Evolutionary conservation across 2,797 vertebrate genomes (phyloP), one percentile per base, ranked within the genome.

Genomic region (Mormyrus hasselquistii): DNA sequence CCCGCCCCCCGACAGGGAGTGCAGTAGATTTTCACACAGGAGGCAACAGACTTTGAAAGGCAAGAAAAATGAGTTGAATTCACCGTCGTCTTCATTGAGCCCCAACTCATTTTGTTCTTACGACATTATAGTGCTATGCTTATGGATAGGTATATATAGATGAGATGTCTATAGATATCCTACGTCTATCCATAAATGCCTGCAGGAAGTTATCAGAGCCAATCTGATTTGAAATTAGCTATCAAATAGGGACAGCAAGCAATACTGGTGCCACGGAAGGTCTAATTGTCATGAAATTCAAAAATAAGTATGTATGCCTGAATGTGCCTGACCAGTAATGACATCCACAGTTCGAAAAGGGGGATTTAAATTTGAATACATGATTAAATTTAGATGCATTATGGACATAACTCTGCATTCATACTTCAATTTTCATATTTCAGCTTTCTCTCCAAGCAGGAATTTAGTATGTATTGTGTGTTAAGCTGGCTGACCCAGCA

Each of bases 401-500:
- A 29, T 65, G 69, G 10, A 41, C 65, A 38, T 41, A 76, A 76
- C 38, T 79, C 73, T 44, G 14, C 7, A n/a, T 79, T 79, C 16
- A 44, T 79, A n/a, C 38, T 41, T 69, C 55, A 59, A 7, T 59
- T 22, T 59, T 59, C n/a, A 59, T 22, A 59, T 59, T 69, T 69
- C 25, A 34, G 65, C 25, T 69, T 69, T 29, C 25, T 69, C 65
- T 34, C 65, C 65, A 69, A 34, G 65, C 65, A 34, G 65, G 25
- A 69, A 69, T 14, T 69, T 69, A 34, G 29, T 69, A 69, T 69
- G 65, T 69, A 34, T 69, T 69, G 92, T 93, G 91, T 90, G 87
- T 69, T 34, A 12, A 69, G 65, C 65, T 69, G 29, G 10, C 25
- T 69, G 10, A 69, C 65, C 73, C 73, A 44, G 73, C 5, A 14